Conservation (phyloP, 1,140 invertebrate species). For the Macrobrachium rosenbergii region DNA sequence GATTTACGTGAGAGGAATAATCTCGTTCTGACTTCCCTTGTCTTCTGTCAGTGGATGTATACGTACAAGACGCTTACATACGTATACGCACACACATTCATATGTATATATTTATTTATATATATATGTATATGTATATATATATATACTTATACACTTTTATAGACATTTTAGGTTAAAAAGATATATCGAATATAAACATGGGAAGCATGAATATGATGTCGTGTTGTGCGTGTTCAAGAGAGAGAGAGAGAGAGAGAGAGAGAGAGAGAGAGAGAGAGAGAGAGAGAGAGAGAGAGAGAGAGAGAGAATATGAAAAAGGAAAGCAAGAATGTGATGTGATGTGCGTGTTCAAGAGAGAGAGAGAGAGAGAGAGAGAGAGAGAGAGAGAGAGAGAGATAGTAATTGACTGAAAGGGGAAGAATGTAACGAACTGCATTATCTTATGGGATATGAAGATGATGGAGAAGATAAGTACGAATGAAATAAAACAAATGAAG, state of each 20-base stretch:
- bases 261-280: neutral
- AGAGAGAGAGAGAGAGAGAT: neutral
- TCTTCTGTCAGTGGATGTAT: no score
- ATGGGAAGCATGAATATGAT: no score
- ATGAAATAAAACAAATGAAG: no score
- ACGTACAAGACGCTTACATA: neutral
- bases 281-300: constrained; percentile 14
- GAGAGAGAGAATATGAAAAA: neutral
- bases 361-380: constrained; percentile 8
- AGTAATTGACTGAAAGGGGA: neutral
- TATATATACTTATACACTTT: neutral
- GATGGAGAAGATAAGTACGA: no score
- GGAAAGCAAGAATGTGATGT: neutral
- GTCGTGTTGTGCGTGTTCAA: neutral
- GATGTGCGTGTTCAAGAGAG: neutral
- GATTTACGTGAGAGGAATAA: no score
- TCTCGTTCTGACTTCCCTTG: no score
- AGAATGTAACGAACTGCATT: no score
- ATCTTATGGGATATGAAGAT: no score
- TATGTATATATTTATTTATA: neutral
- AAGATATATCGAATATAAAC: neutral
- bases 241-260: constrained; percentile 21
- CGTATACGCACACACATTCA: neutral
- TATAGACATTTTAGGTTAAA: neutral
- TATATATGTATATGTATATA: neutral